Percentiles rank a stretch among this genome's conserved stretches.
Conservation (phyloP, 2,797 vertebrate species). For the Scleropages formosus region DNA sequence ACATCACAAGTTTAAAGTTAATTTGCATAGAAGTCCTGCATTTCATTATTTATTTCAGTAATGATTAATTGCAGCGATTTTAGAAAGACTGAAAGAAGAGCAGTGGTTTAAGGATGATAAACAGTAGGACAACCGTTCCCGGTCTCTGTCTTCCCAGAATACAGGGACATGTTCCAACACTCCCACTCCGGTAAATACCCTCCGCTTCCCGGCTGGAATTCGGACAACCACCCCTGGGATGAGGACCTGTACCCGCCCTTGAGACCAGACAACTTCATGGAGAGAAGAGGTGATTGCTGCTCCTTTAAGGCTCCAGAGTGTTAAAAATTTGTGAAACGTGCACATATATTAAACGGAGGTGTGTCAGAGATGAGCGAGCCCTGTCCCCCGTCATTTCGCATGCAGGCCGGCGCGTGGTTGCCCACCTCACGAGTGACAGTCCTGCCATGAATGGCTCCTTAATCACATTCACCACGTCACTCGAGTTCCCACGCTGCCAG, state of each 20-base stretch:
- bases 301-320: neutral
- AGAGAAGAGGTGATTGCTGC: slow-evolving; percentile 32
- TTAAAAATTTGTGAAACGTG: no score
- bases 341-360: no score
- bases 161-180: slow-evolving; percentile 73
- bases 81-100: no score
- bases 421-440: slow-evolving; percentile 79
- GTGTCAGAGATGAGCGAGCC: no score
- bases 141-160: slow-evolving; percentile 64
- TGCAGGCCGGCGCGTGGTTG: slow-evolving; percentile 70
- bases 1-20: no score
- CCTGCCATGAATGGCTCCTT: slow-evolving; percentile 85
- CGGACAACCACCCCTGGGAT: slow-evolving; percentile 83
- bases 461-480: slow-evolving; percentile 77
- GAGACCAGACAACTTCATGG: slow-evolving; percentile 46
- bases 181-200: slow-evolving; percentile 57
- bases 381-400: neutral
- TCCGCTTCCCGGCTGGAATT: slow-evolving; percentile 77
- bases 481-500: slow-evolving; percentile 83
- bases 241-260: slow-evolving; percentile 82
- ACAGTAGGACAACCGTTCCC: neutral
- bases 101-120: neutral
- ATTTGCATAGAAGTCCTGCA: no score
- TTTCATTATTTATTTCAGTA: neutral
- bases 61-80: neutral